Percentiles rank a stretch among this genome's conserved stretches.
phyloP scores from a whole-genome alignment of 2,113 vertebrate species.

The Mustela lutreola region DNA sequence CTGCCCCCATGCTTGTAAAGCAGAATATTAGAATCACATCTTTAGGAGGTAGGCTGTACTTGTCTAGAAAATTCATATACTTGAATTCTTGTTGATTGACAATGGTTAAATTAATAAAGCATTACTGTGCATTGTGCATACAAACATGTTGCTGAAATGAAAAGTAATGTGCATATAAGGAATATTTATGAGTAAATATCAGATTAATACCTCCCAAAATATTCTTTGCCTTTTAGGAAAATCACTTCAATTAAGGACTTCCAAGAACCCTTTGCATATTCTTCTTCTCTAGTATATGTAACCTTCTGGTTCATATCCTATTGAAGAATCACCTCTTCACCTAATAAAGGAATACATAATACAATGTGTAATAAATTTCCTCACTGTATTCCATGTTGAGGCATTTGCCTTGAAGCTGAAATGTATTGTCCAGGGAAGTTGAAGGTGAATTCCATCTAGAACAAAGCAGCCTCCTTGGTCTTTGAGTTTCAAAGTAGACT shows the following conservation, averaged over 20 bases:
- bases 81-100: not conserved
- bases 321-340: not conserved
- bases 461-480: not conserved
- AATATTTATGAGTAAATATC: conserved; percentile 46
- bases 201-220: conserved; percentile 34
- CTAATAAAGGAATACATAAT: not conserved
- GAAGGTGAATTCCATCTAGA: not conserved
- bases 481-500: not conserved
- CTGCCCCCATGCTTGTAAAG: not conserved
- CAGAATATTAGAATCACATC: conserved; percentile 39
- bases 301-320: not conserved
- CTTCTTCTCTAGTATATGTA: not conserved
- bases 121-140: not conserved
- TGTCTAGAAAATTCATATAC: conserved; percentile 8
- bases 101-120: conserved; percentile 20
- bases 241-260: conserved; percentile 27
- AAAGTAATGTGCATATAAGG: conserved; percentile 29
- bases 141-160: not conserved
- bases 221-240: conserved; percentile 15
- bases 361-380: not conserved
- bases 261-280: not conserved
- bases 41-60: not conserved
- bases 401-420: not conserved
- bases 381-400: not conserved
- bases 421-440: not conserved